Base-by-base conservation (phyloP, 2,113 vertebrate species). In the Pluvialis apricaria region DNA sequence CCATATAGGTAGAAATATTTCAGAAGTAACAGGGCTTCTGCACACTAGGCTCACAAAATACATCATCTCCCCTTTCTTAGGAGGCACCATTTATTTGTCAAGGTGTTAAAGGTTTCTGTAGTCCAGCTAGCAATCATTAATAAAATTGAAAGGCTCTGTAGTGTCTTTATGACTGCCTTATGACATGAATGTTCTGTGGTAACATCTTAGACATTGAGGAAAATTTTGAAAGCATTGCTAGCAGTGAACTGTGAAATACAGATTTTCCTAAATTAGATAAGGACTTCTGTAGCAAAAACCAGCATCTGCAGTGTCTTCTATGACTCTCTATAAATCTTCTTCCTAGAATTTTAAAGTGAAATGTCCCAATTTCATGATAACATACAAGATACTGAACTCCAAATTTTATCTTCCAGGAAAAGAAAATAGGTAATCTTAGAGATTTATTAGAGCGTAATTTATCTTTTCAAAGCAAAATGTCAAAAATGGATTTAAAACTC, bases 161-260 rank as follows among this genome's bases (percentile, higher is more conserved):
- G 34, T 42, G 10, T 21, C 8, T 40, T 75, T 73, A 18, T 44
- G 38, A n/a, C 13, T 51, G 47, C 28, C 9, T 60, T 20, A 19
- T 32, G 20, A 15, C 16, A 26, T 20, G 22, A 69, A 47, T 25
- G 16, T 31, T 19, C 36, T 5, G 1, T 47, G 36, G 20, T 54
- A 62, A 51, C 0, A 0, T 44, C 54, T 44, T 44, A 54, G 26
- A 69, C 19, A 31, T 64, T 36, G 26, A 58, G 15, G 22, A 71
- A 78, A 79, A 54, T 17, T 64, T 84, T n/a, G 15, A 36, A 81
- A 26, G 11, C 16, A 47, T 21, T 36, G 3, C 17, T 44, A 49
- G 16, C 19, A 44, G 15, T 57, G 36, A 73, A 72, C 34, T 12
- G 31, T 31, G 28, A 86, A 73, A 94, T 9, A 66, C 21, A 57